Base-by-base conservation (phyloP, 1,140 invertebrate genomes). In the Sarcophaga bullata region DNA sequence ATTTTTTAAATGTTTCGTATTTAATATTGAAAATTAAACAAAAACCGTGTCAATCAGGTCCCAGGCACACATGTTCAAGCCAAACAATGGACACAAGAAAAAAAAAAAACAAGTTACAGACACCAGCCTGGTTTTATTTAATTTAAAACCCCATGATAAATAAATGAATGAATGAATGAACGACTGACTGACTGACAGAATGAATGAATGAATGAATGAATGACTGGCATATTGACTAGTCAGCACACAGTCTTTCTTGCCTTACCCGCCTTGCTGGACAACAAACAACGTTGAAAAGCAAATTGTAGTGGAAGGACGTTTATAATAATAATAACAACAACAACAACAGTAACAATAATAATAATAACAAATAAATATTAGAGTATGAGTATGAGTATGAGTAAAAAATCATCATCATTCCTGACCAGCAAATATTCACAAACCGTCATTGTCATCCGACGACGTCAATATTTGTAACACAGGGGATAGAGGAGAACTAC, bases 361-460 rank as follows among this genome's bases (percentile, higher is more conserved):
- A 9, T 37, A 37, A 37, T 37, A 37, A 37, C 25, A 37, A 37
- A 37, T 37, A 37, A 37, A 37, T 37, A 37, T 37, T 37, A 37
- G 25, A 37, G 25, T 37, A 37, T 37, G 25, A 2, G 25, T 37
- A 37, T 37, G 25, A 37, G 25, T 37, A 37, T 37, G 25, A 37
- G 4, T 4, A 37, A 37, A 72, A 25, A 9, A 72, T 72, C 25
- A 25, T 50, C 75, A 78, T 17, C 15, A 76, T 78, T 78, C 48
- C n/a, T 78, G 75, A 11, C 10, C 75, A 78, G 75, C 75, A 78
- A 78, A 78, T 78, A 78, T 50, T 50, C 75, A 78, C 75, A 78
- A 78, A 78, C 50, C 75, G 25, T 78, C 48, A 19, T 78, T 78
- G 75, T 52, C 49, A 48, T 78, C 75, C 17, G n/a, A 19, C 75